Conservation (phyloP, 2,888 invertebrate genomes). For the Diaphora mendica region DNA sequence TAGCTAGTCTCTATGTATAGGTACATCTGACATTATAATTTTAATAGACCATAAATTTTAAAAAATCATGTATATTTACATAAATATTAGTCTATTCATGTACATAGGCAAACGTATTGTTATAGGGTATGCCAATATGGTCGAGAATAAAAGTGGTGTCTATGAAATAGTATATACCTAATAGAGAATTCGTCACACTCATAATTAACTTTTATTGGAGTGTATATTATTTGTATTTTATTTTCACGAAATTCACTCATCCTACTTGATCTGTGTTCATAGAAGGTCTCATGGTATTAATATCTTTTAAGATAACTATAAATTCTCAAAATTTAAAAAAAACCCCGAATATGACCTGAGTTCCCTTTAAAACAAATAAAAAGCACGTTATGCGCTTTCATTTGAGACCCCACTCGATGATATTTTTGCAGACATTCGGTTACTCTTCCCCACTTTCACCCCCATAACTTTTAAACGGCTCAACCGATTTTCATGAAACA, state of each 20-base stretch:
- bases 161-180: background rate
- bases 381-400: too few relatives aligned
- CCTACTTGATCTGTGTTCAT: too few relatives aligned
- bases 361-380: too few relatives aligned
- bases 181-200: background rate
- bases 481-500: too few relatives aligned
- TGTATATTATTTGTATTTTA: constrained; percentile 16
- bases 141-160: constrained; percentile 46
- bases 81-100: constrained; percentile 21
- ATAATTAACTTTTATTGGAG: constrained; percentile 8
- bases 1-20: constrained; percentile 45
- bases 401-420: too few relatives aligned
- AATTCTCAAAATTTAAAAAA: too few relatives aligned
- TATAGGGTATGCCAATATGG: constrained; percentile 20
- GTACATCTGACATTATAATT: constrained; percentile 30
- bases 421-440: too few relatives aligned
- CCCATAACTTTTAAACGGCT: too few relatives aligned
- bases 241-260: background rate
- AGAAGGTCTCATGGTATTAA: background rate
- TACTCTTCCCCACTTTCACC: too few relatives aligned
- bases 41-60: constrained; percentile 16
- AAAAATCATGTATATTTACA: constrained; percentile 11
- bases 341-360: too few relatives aligned
- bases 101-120: constrained; percentile 19
- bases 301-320: too few relatives aligned